Evolutionary conservation across 2,888 invertebrate genomes (phyloP), one percentile per base, ranked within the genome.

Genomic region (Trachelus troglodyta): DNA sequence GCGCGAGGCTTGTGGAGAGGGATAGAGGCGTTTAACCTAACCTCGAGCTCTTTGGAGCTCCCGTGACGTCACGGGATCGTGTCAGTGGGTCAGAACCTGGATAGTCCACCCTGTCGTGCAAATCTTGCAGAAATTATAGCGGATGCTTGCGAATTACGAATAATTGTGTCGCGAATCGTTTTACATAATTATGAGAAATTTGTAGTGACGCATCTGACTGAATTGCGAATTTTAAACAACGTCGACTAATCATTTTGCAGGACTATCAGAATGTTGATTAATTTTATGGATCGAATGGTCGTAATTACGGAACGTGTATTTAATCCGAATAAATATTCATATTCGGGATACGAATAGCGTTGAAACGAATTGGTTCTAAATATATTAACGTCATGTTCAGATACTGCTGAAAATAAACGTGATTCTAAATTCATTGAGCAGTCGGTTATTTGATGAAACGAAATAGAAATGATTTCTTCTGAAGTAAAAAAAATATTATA

Each of bases 51-150:
- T 23, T 31, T 35, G 23, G 23, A 34, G 71, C 83, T 87, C 88
- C 89, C 84, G 87, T 88, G 88, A 89, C 90, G 89, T 90, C 89
- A 89, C 86, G 81, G 89, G 89, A 88, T 87, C 85, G 90, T 89
- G 90, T 88, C 88, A 90, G 85, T 89, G 88, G 90, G 90, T 90
- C 80, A 88, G 85, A 89, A 85, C 87, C 87, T 85, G 87, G 86
- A 86, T 86, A 84, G 83, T 83, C 81, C 84, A 83, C 81, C 82
- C 74, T 79, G 80, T 75, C 76, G 40, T 23, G 40, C 2, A 9
- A 23, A 56, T 6, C 40, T 56, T 23, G 23, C 40, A 56, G 23
- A 23, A 56, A 56, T 23, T 23, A 23, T 9, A 23, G 23, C 2
- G 40, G 23, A 56, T 23, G 23, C 15, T 56, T 56, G 6, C 40